These are phyloP conservation scores for Simalia tracyae DNA, from an alignment of 2,797 vertebrate genomes.

Conservation along the genomic window DNA sequence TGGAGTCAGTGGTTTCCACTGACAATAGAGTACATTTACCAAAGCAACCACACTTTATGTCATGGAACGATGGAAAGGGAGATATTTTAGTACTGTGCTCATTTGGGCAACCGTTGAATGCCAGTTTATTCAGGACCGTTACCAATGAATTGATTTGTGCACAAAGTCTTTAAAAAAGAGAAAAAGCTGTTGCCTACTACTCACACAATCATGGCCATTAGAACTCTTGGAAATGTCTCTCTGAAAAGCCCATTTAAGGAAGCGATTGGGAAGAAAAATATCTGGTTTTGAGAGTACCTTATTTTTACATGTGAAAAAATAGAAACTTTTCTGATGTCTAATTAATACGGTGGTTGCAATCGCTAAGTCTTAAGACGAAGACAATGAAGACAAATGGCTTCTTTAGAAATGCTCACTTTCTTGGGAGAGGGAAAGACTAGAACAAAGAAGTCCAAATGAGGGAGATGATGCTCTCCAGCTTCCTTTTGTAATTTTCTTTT, in stretches of 20 bases:
- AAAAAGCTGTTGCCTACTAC: conserved; percentile 61
- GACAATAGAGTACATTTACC: conserved; percentile 60
- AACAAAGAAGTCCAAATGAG: not conserved
- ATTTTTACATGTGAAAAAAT: conserved; percentile 60
- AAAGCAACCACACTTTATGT: conserved; percentile 63
- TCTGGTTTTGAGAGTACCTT: conserved; percentile 49
- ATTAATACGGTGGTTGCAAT: not conserved
- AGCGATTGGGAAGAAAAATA: conserved; percentile 37
- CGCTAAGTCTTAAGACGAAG: not conserved
- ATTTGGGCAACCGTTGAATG: conserved; percentile 54
- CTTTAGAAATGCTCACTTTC: not conserved
- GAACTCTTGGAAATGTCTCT: conserved; percentile 56
- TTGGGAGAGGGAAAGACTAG: not conserved
- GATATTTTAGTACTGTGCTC: conserved; percentile 71
- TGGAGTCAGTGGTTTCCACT: conserved; percentile 62
- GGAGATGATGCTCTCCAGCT: not conserved
- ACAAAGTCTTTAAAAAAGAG: conserved; percentile 34
- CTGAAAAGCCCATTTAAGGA: conserved; percentile 53
- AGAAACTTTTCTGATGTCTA: not conserved
- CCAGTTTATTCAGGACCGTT: conserved; percentile 63
- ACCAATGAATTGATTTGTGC: conserved; percentile 61
- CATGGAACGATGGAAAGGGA: conserved; percentile 59
- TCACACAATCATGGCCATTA: conserved; percentile 52
- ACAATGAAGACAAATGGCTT: not conserved
- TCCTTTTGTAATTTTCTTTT: not conserved